Conservation (phyloP, 1,140 invertebrate species). For the Tetraneura akinire region DNA sequence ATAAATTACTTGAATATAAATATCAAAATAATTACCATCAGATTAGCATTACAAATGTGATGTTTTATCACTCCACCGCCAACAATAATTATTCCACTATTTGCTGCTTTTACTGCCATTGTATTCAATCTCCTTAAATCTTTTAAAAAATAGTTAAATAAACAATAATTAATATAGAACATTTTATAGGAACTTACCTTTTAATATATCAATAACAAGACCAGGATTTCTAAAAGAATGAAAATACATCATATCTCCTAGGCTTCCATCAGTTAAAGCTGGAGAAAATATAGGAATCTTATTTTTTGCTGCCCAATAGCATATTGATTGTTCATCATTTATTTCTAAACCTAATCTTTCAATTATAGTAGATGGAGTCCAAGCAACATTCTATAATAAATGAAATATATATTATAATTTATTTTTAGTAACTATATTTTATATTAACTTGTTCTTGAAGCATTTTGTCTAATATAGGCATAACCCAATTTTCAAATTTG, state of each 20-base stretch:
- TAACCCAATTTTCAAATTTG: conserved; percentile 97
- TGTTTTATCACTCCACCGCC: conserved; percentile 98
- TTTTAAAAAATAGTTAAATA: conserved; percentile 57
- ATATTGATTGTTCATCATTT: conserved; percentile 87
- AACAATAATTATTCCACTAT: conserved; percentile 95
- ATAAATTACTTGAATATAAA: conserved; percentile 27
- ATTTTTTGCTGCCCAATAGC: conserved; percentile 97
- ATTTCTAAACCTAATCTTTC: conserved; percentile 85
- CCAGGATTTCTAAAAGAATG: conserved; percentile 93
- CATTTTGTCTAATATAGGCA: conserved; percentile 91
- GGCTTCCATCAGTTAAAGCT: conserved; percentile 95
- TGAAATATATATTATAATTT: not conserved
- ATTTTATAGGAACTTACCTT: conserved; percentile 65
- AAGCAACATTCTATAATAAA: conserved; percentile 61
- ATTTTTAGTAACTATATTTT: not conserved
- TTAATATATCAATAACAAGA: conserved; percentile 89
- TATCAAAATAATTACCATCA: conserved; percentile 75
- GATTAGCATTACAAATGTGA: conserved; percentile 97
- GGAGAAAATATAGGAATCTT: conserved; percentile 98
- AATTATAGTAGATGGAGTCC: conserved; percentile 94
- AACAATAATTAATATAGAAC: not conserved
- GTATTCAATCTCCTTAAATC: conserved; percentile 89
- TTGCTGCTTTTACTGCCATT: conserved; percentile 90
- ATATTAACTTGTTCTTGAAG: conserved; percentile 76
- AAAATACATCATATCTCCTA: conserved; percentile 99